Percentiles rank a stretch among this genome's conserved stretches.
Evolutionary conservation across 2,113 vertebrate species (phyloP).

Genomic region (Mohoua ochrocephala): DNA sequence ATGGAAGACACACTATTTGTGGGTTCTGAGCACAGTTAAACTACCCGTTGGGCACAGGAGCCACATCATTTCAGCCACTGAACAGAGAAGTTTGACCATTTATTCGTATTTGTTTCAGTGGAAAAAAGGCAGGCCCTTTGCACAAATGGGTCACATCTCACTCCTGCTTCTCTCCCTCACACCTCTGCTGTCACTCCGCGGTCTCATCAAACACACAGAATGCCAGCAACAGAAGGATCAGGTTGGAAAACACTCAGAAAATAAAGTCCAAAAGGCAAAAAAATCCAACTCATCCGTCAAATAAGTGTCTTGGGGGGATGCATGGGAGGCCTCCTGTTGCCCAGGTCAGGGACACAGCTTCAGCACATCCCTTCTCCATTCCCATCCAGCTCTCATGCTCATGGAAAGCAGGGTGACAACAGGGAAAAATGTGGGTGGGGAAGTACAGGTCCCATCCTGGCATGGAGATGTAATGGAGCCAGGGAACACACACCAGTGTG

Average conservation of each 20-base stretch:
- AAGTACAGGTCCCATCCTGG: rapidly evolving
- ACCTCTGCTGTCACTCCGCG: background rate
- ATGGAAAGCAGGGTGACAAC: background rate
- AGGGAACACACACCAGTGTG: rapidly evolving
- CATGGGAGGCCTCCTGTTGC: rapidly evolving
- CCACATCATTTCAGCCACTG: background rate
- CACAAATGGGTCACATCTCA: background rate
- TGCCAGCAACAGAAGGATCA: background rate
- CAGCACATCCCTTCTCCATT: background rate
- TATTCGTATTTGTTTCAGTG: background rate
- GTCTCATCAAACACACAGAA: background rate
- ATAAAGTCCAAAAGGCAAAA: background rate
- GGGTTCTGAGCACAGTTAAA: background rate
- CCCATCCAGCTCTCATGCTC: background rate
- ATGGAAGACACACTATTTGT: background rate
- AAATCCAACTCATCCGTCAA: background rate
- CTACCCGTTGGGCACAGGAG: background rate
- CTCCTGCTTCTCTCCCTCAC: background rate
- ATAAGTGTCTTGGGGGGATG: background rate
- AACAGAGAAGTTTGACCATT: background rate
- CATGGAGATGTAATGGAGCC: background rate
- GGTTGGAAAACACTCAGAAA: background rate
- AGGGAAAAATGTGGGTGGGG: background rate
- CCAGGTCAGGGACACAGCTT: background rate
- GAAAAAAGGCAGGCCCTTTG: background rate